Evolutionary conservation across 92 coral and sea anemone genomes (phyloP).

Genomic region (Hydrozoanthus gracilis): DNA sequence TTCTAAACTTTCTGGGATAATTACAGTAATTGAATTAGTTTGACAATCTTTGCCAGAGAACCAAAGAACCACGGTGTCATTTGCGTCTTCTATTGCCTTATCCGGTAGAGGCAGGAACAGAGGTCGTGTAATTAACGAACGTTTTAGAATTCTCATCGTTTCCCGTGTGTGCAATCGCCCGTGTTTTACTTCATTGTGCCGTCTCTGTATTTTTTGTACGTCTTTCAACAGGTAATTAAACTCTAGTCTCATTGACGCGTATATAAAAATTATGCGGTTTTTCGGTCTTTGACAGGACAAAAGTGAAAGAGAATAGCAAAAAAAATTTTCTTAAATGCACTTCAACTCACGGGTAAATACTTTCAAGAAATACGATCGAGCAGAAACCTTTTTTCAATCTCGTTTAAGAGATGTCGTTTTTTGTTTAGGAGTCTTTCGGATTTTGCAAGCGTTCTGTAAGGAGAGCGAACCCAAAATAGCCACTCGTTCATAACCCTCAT

Average conservation of each 20-base stretch:
- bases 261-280: background rate
- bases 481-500: background rate
- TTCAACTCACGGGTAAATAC: too few relatives aligned
- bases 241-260: constrained; percentile 14
- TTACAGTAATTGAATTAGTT: background rate
- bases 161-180: background rate
- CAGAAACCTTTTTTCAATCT: too few relatives aligned
- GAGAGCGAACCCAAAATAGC: too few relatives aligned
- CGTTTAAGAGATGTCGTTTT: too few relatives aligned
- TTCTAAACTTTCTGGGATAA: constrained; percentile 6
- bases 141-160: constrained; percentile 16
- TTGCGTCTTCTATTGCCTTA: background rate
- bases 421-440: too few relatives aligned
- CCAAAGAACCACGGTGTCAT: background rate
- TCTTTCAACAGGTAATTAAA: constrained; percentile 36
- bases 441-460: too few relatives aligned
- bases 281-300: constrained; percentile 4
- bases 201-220: constrained; percentile 1
- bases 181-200: background rate
- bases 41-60: background rate
- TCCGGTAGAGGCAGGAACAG: constrained; percentile 27
- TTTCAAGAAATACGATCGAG: too few relatives aligned
- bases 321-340: background rate
- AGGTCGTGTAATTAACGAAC: constrained; percentile 27
- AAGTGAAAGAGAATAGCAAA: background rate